These are phyloP conservation scores for Scolanthus callimorphus DNA, from an alignment of 92 coral and sea anemone genomes.

Conservation along the genomic window DNA sequence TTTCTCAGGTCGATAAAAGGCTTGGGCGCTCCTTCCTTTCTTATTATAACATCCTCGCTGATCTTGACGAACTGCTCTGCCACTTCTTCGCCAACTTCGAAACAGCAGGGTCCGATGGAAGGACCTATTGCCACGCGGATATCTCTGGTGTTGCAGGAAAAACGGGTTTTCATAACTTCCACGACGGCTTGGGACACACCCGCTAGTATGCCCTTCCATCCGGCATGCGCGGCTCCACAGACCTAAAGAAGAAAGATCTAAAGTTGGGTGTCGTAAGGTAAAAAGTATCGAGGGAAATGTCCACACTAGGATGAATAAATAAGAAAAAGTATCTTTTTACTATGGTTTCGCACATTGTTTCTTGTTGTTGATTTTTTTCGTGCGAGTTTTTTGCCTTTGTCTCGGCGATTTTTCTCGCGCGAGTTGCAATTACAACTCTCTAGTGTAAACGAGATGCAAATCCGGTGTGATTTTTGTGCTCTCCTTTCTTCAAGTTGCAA, in stretches of 20 bases:
- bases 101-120: slow-evolving; percentile 88
- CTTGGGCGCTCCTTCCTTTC: slow-evolving; percentile 54
- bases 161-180: slow-evolving; percentile 48
- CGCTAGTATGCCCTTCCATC: slow-evolving; percentile 84
- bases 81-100: slow-evolving; percentile 88
- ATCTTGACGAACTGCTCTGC: slow-evolving; percentile 66
- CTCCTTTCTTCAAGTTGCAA: too few relatives aligned
- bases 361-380: too few relatives aligned
- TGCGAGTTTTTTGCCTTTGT: too few relatives aligned
- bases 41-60: slow-evolving; percentile 57
- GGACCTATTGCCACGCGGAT: slow-evolving; percentile 76
- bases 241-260: slow-evolving; percentile 28
- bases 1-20: slow-evolving; percentile 76
- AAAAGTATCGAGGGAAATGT: too few relatives aligned
- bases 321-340: background rate
- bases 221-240: slow-evolving; percentile 90
- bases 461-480: too few relatives aligned
- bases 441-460: too few relatives aligned
- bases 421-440: too few relatives aligned
- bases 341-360: too few relatives aligned
- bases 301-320: too few relatives aligned
- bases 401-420: too few relatives aligned
- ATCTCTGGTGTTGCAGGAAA: slow-evolving; percentile 52
- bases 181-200: slow-evolving; percentile 50
- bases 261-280: background rate